These are phyloP conservation scores for Alouatta palliata DNA, from an alignment of 2,113 vertebrate genomes.

Conservation along the genomic window DNA sequence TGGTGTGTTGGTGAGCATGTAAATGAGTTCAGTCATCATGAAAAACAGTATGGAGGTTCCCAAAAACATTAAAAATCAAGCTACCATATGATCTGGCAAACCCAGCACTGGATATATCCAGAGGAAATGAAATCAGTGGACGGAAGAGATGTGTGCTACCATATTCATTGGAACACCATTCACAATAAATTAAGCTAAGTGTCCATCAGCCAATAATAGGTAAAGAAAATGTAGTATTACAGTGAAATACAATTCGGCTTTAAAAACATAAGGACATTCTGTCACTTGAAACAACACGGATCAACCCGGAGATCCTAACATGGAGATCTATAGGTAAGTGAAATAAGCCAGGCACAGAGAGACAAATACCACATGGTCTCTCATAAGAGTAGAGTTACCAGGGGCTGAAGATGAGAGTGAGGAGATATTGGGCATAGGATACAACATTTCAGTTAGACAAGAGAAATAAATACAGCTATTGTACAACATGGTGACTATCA, in stretches of 20 bases:
- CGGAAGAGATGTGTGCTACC: not conserved
- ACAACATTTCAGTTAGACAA: not conserved
- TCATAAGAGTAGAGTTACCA: not conserved
- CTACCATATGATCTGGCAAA: not conserved
- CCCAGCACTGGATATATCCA: not conserved
- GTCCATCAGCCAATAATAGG: not conserved
- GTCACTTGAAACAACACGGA: not conserved
- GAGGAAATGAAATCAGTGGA: not conserved
- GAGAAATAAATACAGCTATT: not conserved
- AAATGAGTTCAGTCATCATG: not conserved
- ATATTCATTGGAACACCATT: not conserved
- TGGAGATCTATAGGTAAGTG: not conserved
- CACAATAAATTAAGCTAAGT: not conserved
- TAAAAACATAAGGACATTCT: not conserved
- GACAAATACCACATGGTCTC: not conserved
- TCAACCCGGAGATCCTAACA: not conserved
- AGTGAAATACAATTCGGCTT: not conserved
- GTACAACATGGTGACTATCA: not conserved
- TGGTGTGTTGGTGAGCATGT: not conserved
- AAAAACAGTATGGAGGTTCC: not conserved
- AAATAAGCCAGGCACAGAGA: not conserved
- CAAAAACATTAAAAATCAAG: not conserved
- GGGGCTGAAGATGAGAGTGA: not conserved
- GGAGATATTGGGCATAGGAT: not conserved
- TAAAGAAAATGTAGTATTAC: not conserved